Percentiles rank a stretch among this genome's conserved stretches.
Evolutionary conservation across 2,888 invertebrate species (phyloP).

Genomic region (Andrena bucephala): DNA sequence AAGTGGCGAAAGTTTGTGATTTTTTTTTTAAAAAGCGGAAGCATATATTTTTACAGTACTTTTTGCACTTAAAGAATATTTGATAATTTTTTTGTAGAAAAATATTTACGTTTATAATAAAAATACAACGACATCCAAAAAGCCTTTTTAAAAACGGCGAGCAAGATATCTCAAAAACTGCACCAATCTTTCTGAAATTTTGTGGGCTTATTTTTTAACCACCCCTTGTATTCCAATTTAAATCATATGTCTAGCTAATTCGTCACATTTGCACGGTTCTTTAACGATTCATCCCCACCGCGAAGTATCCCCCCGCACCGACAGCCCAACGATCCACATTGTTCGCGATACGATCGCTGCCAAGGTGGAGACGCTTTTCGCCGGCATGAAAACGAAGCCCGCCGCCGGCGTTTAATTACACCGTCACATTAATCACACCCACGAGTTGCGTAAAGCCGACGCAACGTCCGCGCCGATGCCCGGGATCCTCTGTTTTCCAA

Average conservation of each 20-base stretch:
- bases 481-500: conserved; percentile 51
- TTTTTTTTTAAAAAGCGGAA: no score
- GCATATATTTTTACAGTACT: no score
- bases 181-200: no score
- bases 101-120: no score
- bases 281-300: background rate
- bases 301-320: background rate
- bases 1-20: no score
- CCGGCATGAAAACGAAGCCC: conserved; percentile 15
- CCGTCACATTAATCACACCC: conserved; percentile 55
- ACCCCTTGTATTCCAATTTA: no score
- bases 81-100: no score
- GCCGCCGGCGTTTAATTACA: conserved; percentile 55
- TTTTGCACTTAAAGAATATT: no score
- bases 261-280: background rate
- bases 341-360: conserved; percentile 5
- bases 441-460: conserved; percentile 33
- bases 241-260: background rate
- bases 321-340: background rate
- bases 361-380: conserved; percentile 11
- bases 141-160: no score
- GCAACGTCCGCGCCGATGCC: conserved; percentile 27
- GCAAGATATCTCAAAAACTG: no score
- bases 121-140: no score
- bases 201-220: no score